A percentile compares a stretch with the other conserved stretches of the same genome.
Evolutionary conservation across 2,888 invertebrate species (phyloP).

Genomic region (Scaptomyza tumidula): DNA sequence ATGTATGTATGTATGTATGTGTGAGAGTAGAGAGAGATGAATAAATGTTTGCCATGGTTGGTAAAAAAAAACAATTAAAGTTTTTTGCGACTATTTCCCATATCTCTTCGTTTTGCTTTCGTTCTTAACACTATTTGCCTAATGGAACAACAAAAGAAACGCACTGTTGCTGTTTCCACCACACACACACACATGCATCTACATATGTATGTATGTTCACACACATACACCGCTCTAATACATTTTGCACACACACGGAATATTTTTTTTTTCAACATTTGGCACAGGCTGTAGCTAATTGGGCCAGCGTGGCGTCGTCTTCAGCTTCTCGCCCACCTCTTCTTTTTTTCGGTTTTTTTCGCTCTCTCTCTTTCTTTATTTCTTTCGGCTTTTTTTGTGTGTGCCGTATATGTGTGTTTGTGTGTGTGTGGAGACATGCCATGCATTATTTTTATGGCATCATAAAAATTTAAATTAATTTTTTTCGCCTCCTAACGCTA

Average conservation of each 20-base stretch:
- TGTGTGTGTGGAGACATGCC: slow-evolving; percentile 43
- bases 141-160: slow-evolving; percentile 6
- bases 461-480: slow-evolving; percentile 78
- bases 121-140: not conserved
- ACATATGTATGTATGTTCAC: not conserved
- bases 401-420: not conserved
- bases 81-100: not conserved
- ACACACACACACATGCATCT: slow-evolving; percentile 1
- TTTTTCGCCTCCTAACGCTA: slow-evolving; percentile 40
- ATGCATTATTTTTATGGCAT: slow-evolving; percentile 75
- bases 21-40: not conserved
- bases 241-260: slow-evolving; percentile 2
- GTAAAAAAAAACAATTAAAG: not conserved
- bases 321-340: slow-evolving; percentile 8
- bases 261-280: slow-evolving; percentile 16
- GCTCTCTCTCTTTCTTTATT: not conserved
- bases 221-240: slow-evolving; percentile 1
- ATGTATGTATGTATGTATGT: not conserved
- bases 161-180: not conserved
- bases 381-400: not conserved
- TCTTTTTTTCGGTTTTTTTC: too few species aligned
- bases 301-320: slow-evolving; percentile 61
- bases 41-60: not conserved
- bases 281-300: slow-evolving; percentile 65
- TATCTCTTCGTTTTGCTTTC: not conserved